Evolutionary conservation across 2,888 invertebrate species (phyloP), one percentile per base, ranked within the genome.

Genomic region (Coenonympha arcania): DNA sequence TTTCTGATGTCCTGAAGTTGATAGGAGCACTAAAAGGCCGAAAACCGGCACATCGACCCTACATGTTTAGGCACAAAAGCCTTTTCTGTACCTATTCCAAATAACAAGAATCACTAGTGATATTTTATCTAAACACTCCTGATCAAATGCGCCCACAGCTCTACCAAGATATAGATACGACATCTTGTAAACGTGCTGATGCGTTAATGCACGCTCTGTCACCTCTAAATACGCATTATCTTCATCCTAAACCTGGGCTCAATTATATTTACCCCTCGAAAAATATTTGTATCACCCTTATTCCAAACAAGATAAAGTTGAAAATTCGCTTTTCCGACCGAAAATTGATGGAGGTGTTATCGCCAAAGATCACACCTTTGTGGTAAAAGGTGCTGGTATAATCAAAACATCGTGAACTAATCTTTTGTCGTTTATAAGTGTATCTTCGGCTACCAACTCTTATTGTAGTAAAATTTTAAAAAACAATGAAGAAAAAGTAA

Each of bases 401-500:
- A 79, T 79, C 76, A 82, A 81, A 78, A 79, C 73, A 81, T 75
- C 72, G 76, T 73, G 69, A 73, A 71, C 59, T 79, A 78, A 79
- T 78, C 77, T 61, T 62, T 70, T 56, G 61, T 57, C 52, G 55
- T 15, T 15, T 28, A 28, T 15, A 15, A 16, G 9, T 16, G 16
- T 15, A 15, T 3, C n/a, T n/a, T n/a, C n/a, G n/a, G n/a, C n/a
- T 6, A 15, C 6, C 28, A 2, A 3, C n/a, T 1, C 3, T 3
- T 26, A 9, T 30, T 30, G n/a, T n/a, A n/a, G n/a, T n/a, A 5
- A 6, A 13, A 30, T 13, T 33, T 3, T 16, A 33, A 33, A 33
- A 16, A 15, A 28, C 28, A 13, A 6, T 30, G n/a, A n/a, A n/a
- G n/a, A n/a, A n/a, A n/a, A n/a, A n/a, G n/a, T n/a, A n/a, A n/a